These are phyloP conservation scores for Agapornis roseicollis DNA, from an alignment of 2,113 vertebrate genomes.

Conservation along the genomic window DNA sequence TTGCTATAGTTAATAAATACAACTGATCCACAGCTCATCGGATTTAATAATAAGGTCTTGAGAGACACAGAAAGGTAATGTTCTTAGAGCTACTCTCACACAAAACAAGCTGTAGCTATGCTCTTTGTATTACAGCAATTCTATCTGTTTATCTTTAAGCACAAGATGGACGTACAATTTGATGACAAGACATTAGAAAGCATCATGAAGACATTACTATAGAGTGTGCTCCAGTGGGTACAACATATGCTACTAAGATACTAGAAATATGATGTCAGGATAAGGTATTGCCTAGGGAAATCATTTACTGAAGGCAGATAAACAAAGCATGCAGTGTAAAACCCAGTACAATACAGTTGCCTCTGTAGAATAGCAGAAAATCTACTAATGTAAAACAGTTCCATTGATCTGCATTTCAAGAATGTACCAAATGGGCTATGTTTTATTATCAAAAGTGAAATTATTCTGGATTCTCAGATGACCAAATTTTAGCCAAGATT, in stretches of 20 bases:
- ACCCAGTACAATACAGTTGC: background rate
- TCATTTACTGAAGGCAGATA: constrained; percentile 54
- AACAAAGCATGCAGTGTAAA: constrained; percentile 53
- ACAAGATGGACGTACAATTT: constrained; percentile 31
- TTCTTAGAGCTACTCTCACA: background rate
- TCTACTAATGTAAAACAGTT: background rate
- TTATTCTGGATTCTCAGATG: background rate
- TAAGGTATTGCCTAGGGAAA: constrained; percentile 62
- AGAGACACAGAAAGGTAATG: background rate
- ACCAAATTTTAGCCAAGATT: background rate
- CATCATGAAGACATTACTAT: constrained; percentile 58
- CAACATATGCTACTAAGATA: constrained; percentile 41
- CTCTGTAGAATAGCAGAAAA: background rate
- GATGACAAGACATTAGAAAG: constrained; percentile 41
- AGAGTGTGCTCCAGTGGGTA: constrained; percentile 20
- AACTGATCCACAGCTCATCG: background rate
- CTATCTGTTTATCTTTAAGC: constrained; percentile 52
- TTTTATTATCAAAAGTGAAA: background rate
- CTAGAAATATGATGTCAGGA: constrained; percentile 47
- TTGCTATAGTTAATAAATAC: background rate
- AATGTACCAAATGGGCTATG: background rate
- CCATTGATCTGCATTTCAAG: background rate
- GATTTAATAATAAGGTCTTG: constrained; percentile 8
- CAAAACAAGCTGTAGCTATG: background rate
- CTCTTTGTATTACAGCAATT: constrained; percentile 11